These are phyloP conservation scores for Priocnemis perturbator DNA, from an alignment of 2,888 invertebrate genomes.

Conservation along the genomic window DNA sequence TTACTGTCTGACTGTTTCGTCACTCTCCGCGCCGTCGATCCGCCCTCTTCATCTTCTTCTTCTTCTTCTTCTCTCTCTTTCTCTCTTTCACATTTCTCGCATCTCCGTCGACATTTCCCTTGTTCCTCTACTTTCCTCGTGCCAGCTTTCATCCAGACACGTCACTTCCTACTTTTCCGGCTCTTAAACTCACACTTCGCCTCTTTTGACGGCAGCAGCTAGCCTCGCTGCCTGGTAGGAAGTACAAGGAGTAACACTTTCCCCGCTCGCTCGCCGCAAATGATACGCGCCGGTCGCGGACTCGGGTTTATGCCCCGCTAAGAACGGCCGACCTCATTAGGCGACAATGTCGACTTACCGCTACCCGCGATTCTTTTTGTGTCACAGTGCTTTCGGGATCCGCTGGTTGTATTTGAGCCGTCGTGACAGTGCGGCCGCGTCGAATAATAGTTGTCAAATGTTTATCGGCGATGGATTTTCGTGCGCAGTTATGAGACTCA, in stretches of 20 bases:
- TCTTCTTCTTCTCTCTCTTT: background rate
- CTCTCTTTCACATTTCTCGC: background rate
- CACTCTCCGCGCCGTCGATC: slow-evolving; percentile 45
- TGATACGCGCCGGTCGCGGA: slow-evolving; percentile 6
- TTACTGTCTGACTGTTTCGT: slow-evolving; percentile 49
- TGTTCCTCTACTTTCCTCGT: background rate
- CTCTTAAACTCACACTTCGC: slow-evolving; percentile 32
- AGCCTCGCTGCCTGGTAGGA: slow-evolving; percentile 20
- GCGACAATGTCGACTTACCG: slow-evolving; percentile 7
- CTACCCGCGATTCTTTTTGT: background rate
- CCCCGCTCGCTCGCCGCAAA: slow-evolving; percentile 12
- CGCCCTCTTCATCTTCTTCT: slow-evolving; percentile 23
- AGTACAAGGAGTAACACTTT: slow-evolving; percentile 41
- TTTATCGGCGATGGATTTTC: no score
- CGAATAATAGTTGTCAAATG: no score
- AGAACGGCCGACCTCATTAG: slow-evolving; percentile 11
- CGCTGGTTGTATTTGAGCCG: no score
- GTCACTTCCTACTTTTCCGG: background rate
- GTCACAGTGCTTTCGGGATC: no score
- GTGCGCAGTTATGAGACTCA: no score
- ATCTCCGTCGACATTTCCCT: no score
- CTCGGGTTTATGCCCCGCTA: slow-evolving; percentile 2
- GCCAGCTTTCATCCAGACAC: background rate
- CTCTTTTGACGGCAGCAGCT: slow-evolving; percentile 36
- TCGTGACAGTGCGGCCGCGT: no score